phyloP scores from a whole-genome alignment of 1,140 invertebrate genomes.

The Bombus pyrosoma region DNA sequence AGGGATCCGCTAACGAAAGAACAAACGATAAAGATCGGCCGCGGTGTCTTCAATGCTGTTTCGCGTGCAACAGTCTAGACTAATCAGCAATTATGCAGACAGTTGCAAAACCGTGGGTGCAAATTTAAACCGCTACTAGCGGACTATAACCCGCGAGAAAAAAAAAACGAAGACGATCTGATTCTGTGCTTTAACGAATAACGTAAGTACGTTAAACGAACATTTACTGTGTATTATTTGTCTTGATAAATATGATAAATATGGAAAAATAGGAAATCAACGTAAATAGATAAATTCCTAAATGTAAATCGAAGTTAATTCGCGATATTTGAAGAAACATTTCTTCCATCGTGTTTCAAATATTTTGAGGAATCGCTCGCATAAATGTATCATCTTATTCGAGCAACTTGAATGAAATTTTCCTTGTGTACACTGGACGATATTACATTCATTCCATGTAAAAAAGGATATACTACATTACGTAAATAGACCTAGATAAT shows the following conservation, averaged over 20 bases:
- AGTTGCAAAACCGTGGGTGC: background rate
- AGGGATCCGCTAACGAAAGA: slow-evolving; percentile 1
- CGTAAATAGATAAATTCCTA: too few species aligned
- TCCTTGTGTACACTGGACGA: background rate
- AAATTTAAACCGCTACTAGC: too few species aligned
- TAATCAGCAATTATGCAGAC: background rate
- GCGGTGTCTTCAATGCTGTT: background rate
- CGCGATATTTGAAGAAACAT: background rate
- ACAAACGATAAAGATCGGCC: slow-evolving; percentile 11
- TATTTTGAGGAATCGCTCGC: background rate
- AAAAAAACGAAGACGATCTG: background rate
- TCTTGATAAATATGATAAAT: background rate
- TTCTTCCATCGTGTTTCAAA: background rate
- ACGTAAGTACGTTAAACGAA: background rate
- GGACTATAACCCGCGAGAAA: background rate
- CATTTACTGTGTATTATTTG: background rate
- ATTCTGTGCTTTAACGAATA: background rate
- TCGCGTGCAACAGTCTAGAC: background rate
- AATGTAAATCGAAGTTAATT: background rate
- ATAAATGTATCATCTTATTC: background rate
- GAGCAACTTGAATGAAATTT: background rate
- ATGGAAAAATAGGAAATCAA: too few species aligned
- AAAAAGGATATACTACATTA: background rate
- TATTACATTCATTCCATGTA: background rate
- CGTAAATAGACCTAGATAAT: slow-evolving; percentile 6